Conservation (phyloP, 1,140 invertebrate genomes). For the Elysia chlorotica region DNA sequence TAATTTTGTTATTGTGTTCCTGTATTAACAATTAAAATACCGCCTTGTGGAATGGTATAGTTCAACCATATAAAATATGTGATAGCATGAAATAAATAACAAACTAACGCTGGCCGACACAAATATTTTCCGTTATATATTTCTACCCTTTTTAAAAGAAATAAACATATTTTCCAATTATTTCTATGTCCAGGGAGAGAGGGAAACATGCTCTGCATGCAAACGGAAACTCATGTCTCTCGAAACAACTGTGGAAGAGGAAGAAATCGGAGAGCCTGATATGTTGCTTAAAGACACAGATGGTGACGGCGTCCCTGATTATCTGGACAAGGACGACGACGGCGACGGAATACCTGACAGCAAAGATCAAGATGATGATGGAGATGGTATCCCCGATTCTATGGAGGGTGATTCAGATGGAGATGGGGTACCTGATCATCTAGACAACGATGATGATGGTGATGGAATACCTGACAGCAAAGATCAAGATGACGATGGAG, state of each 20-base stretch:
- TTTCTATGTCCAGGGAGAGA: too few relatives aligned
- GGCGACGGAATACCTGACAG: not conserved
- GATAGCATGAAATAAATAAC: too few relatives aligned
- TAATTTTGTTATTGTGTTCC: too few relatives aligned
- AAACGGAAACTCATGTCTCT: constrained; percentile 32
- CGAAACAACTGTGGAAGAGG: not conserved
- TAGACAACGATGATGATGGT: not conserved
- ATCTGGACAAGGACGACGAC: not conserved
- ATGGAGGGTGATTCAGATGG: not conserved
- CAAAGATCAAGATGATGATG: not conserved
- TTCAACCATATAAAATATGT: too few relatives aligned
- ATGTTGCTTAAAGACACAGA: not conserved
- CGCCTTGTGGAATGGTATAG: too few relatives aligned
- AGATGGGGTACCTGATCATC: not conserved
- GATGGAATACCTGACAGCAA: not conserved
- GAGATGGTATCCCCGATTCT: not conserved
- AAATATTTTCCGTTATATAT: too few relatives aligned
- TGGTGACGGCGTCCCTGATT: not conserved
- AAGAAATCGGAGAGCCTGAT: not conserved
- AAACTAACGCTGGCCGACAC: too few relatives aligned
- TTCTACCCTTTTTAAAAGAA: too few relatives aligned
- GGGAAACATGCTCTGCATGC: too few relatives aligned
- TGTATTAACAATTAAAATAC: too few relatives aligned
- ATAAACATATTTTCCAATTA: too few relatives aligned
- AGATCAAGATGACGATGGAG: not conserved